Conservation (phyloP, 1,140 invertebrate genomes). For the Caenorhabditis latens region DNA sequence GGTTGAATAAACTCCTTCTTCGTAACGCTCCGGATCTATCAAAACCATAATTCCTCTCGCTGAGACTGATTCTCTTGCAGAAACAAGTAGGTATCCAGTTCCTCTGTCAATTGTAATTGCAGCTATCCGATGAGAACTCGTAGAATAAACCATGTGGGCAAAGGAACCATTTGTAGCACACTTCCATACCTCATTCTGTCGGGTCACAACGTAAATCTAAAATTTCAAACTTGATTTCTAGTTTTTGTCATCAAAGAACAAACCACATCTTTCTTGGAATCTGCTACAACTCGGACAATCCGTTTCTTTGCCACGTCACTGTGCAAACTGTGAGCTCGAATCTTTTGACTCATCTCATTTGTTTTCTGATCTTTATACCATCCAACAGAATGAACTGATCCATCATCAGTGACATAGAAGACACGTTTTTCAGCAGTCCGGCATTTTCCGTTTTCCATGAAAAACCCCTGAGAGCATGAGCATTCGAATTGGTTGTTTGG, state of each 20-base stretch:
- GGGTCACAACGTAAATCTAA: conserved; percentile 35
- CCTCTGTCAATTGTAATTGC: conserved; percentile 3
- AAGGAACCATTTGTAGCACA: conserved; percentile 11
- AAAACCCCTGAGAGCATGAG: not conserved
- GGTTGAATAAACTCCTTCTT: not conserved
- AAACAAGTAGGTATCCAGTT: conserved; percentile 40
- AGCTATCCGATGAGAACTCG: not conserved
- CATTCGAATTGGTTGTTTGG: not conserved
- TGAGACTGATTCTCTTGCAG: conserved; percentile 20
- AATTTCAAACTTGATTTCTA: not conserved
- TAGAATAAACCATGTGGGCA: conserved; percentile 3
- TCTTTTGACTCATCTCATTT: not conserved
- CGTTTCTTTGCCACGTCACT: not conserved
- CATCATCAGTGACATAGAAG: conserved; percentile 21
- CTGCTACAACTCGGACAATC: conserved; percentile 3
- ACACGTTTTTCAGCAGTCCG: not conserved
- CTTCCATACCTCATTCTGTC: conserved; percentile 37
- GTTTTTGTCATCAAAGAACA: not conserved
- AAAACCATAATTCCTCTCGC: conserved; percentile 24
- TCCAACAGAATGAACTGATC: conserved; percentile 23
- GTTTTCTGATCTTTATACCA: conserved; percentile 16
- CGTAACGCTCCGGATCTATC: not conserved
- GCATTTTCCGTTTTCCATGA: conserved; percentile 8
- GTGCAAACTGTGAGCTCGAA: conserved; percentile 33
- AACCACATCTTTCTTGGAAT: conserved; percentile 8